Base-by-base conservation (phyloP, 2,888 invertebrate species). In the Heliconius cydno region DNA sequence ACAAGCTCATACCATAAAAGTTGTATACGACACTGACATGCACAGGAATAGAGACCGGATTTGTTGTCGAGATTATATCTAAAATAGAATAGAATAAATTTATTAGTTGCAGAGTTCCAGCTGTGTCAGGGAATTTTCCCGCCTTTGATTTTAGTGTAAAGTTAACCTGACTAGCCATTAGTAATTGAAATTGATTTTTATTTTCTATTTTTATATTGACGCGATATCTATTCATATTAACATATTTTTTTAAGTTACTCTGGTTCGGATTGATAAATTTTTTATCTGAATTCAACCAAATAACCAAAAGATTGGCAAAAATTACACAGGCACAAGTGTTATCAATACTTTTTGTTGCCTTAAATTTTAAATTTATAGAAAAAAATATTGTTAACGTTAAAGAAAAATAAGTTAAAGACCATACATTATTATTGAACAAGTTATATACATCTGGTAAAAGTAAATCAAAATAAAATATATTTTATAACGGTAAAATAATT, bases 71-170 rank as follows among this genome's bases (percentile, higher is more conserved):
- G 80, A 80, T 80, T 72, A 80, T 57, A 78, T 78, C 73, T 76
- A 81, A 79, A 82, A 78, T 77, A 67, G 34, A 34, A 77, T 34
- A 72, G 79, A 72, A 77, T 72, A 81, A 80, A 79, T 81, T 81
- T 82, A 81, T 80, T 81, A 77, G 77, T 74, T 65, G 74, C 80
- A 80, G 73, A 80, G 65, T 73, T 80, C 77, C 60, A 77, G 75
- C 77, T 80, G 63, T 77, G 71, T 77, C 67, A 75, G 73, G 70
- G 71, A 80, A 77, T 80, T 80, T 75, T 70, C 76, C 68, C 65
- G 28, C 65, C 75, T 76, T 46, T 57, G 67, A 71, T 46, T 73
- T 74, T 65, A 60, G 67, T 77, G 77, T 80, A 78, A 81, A 78
- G 66, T 81, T 78, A 72, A 76, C 70, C 34, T 7, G 34, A 60